Percentiles rank a stretch among this genome's conserved stretches.
Conservation (phyloP, 2,113 vertebrate species). For the Cynopterus brachyotis region DNA sequence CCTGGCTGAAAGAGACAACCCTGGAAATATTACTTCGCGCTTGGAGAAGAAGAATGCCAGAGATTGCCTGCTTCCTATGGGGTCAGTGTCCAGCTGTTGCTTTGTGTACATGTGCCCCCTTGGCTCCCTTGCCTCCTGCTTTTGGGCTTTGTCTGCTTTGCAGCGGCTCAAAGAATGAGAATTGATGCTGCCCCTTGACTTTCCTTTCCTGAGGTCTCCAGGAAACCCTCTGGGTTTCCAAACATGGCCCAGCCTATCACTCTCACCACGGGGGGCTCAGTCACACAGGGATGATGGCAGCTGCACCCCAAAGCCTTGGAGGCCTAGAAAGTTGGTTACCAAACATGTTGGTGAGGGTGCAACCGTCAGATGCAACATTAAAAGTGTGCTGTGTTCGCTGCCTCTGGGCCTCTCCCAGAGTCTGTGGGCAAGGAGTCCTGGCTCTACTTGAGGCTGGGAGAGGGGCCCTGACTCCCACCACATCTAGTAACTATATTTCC, state of each 20-base stretch:
- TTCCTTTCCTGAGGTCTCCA: not conserved
- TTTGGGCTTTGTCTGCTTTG: slow-evolving; percentile 30
- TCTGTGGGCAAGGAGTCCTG: not conserved
- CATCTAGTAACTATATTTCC: not conserved
- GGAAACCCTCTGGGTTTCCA: not conserved
- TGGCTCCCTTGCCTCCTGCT: not conserved
- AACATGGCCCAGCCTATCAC: not conserved
- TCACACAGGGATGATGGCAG: not conserved
- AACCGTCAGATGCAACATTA: fast-evolving
- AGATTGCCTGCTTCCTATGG: slow-evolving; percentile 92
- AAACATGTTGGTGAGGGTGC: not conserved
- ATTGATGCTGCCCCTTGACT: too few relatives aligned
- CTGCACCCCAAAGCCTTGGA: not conserved
- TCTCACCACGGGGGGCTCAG: not conserved
- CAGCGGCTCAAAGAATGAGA: not conserved
- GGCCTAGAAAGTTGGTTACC: not conserved
- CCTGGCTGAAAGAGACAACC: slow-evolving; percentile 78
- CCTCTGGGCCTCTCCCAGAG: not conserved
- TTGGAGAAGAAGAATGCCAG: slow-evolving; percentile 90
- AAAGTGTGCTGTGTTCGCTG: not conserved
- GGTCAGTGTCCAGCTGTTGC: slow-evolving; percentile 78
- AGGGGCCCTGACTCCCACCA: not conserved
- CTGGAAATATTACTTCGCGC: slow-evolving; percentile 89
- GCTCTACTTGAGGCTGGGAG: not conserved
- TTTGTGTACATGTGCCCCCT: fast-evolving